phyloP scores from a whole-genome alignment of 2,888 invertebrate species.

The Tachina fera region DNA sequence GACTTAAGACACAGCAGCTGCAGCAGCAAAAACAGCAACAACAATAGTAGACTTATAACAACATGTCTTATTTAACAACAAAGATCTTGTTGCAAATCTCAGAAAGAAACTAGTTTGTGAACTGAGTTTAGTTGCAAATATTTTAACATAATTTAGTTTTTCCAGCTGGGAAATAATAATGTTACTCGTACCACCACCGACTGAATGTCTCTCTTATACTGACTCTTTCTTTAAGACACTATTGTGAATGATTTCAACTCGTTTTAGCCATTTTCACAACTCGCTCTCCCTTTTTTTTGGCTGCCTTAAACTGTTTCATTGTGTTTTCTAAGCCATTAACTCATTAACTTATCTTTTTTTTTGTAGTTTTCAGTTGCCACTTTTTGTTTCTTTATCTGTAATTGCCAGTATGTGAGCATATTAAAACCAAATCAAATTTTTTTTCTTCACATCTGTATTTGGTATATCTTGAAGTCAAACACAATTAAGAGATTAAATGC shows the following conservation, averaged over 20 bases:
- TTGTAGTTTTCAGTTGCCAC: not conserved
- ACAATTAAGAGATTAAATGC: slow-evolving; percentile 8
- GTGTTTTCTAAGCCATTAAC: not conserved
- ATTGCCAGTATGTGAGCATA: not conserved
- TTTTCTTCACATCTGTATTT: slow-evolving; percentile 24
- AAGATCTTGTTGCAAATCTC: slow-evolving; percentile 23
- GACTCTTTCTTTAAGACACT: not conserved
- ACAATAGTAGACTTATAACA: slow-evolving; percentile 1
- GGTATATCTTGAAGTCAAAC: slow-evolving; percentile 37
- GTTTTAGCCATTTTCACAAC: not conserved
- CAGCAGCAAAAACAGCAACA: slow-evolving; percentile 24
- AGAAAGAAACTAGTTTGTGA: slow-evolving; percentile 59
- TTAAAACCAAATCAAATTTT: slow-evolving; percentile 2
- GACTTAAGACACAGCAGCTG: not conserved
- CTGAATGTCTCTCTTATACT: slow-evolving; percentile 29
- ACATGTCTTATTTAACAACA: slow-evolving; percentile 1
- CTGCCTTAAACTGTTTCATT: not conserved
- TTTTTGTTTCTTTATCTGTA: not conserved
- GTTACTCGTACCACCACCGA: not conserved
- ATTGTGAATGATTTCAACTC: slow-evolving; percentile 41
- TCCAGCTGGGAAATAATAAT: slow-evolving; percentile 15
- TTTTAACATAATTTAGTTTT: slow-evolving; percentile 67
- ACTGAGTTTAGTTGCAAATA: slow-evolving; percentile 8
- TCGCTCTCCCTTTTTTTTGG: not conserved
- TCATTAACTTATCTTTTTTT: not conserved